Evolutionary conservation across 2,113 vertebrate species (phyloP).

Genomic region (Amphiprion ocellaris): DNA sequence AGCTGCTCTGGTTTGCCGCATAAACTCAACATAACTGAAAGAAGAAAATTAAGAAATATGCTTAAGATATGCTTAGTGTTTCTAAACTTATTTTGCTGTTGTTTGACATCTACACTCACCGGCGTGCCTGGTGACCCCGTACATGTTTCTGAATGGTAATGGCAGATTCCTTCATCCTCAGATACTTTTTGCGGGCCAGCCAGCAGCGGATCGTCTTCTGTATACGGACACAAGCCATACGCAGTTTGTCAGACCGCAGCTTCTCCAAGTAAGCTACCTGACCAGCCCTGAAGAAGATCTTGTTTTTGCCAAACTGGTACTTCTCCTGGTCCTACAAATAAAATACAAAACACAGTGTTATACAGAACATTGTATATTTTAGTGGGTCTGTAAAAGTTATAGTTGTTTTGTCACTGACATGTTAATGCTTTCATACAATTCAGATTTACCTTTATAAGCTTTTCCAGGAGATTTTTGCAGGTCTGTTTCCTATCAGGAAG

Average conservation of each 20-base stretch:
- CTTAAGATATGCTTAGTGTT: not conserved
- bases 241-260: slow-evolving; percentile 93
- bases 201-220: slow-evolving; percentile 97
- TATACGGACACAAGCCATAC: slow-evolving; percentile 92
- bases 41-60: not conserved
- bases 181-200: slow-evolving; percentile 92
- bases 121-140: slow-evolving; percentile 92
- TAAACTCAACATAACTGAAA: slow-evolving; percentile 87
- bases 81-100: not conserved
- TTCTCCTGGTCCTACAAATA: slow-evolving; percentile 89
- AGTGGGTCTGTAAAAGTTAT: not conserved
- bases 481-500: slow-evolving; percentile 91
- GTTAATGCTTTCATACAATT: not conserved
- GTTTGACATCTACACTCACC: slow-evolving; percentile 81
- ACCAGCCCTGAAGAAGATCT: slow-evolving; percentile 98
- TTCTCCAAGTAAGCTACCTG: slow-evolving; percentile 98
- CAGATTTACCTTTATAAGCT: slow-evolving; percentile 88
- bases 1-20: slow-evolving; percentile 91
- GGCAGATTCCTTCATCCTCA: slow-evolving; percentile 90
- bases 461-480: slow-evolving; percentile 92
- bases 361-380: not conserved
- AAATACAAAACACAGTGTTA: not conserved
- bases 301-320: slow-evolving; percentile 97
- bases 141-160: slow-evolving; percentile 91
- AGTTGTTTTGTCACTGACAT: not conserved